phyloP scores from a whole-genome alignment of 2,113 vertebrate genomes.

The Tichodroma muraria region DNA sequence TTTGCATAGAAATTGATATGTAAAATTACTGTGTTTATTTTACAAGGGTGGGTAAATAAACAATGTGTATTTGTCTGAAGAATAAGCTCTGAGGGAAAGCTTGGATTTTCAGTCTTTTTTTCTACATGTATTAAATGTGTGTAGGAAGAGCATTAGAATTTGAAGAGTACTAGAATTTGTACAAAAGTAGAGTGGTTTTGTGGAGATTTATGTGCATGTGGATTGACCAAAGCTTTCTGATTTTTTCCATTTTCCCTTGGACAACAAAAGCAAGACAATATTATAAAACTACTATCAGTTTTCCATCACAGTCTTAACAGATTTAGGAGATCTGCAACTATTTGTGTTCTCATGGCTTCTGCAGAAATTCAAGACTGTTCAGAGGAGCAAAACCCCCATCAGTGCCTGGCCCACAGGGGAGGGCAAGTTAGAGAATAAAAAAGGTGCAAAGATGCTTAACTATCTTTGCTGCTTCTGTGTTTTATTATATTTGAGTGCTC shows the following conservation, averaged over 20 bases:
- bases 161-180: not conserved
- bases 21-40: not conserved
- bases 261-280: not conserved
- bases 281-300: not conserved
- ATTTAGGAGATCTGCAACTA: not conserved
- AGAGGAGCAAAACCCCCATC: not conserved
- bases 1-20: not conserved
- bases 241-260: not conserved
- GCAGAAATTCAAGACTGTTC: not conserved
- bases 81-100: not conserved
- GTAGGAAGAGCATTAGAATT: not conserved
- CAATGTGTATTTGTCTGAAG: not conserved
- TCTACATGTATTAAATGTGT: not conserved
- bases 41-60: not conserved
- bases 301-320: not conserved
- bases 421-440: not conserved
- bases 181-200: not conserved
- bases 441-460: not conserved
- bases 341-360: not conserved
- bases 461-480: not conserved
- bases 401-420: not conserved
- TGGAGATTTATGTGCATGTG: not conserved
- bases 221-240: not conserved
- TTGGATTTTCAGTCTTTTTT: not conserved
- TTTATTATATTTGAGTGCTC: not conserved